Conservation (phyloP, 1,140 invertebrate genomes). For the Centruroides sculpturatus region DNA sequence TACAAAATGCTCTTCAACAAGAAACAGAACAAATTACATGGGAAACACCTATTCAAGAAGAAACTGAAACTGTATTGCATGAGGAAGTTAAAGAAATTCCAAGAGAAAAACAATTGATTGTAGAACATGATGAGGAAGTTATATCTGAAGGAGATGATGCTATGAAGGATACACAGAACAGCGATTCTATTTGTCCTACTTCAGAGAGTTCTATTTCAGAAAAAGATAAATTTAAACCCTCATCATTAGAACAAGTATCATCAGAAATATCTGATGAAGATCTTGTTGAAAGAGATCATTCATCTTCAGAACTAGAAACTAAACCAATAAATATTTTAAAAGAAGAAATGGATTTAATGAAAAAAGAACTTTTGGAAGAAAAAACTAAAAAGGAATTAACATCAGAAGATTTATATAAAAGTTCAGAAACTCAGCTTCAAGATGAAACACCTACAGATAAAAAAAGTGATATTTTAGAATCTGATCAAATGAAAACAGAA, state of each 20-base stretch:
- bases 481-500: no score
- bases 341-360: neutral
- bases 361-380: neutral
- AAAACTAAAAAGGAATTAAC: neutral
- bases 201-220: no score
- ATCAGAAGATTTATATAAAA: no score
- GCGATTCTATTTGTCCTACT: no score
- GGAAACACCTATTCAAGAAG: slow-evolving; percentile 44
- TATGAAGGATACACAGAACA: no score
- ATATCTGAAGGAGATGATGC: neutral
- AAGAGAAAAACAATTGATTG: slow-evolving; percentile 21
- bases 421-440: no score
- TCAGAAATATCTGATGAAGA: slow-evolving; percentile 8
- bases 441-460: no score
- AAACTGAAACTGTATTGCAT: slow-evolving; percentile 16
- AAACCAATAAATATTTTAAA: neutral
- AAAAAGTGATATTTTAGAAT: no score
- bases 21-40: slow-evolving; percentile 29
- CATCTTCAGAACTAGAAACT: neutral
- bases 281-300: neutral
- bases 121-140: slow-evolving; percentile 26
- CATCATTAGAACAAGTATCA: slow-evolving; percentile 1
- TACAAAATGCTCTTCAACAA: neutral
- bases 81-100: slow-evolving; percentile 23
- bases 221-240: slow-evolving; percentile 22